Evolutionary conservation across 30 jellyfish, hydroid and myxozoan species (phyloP), one percentile per base, ranked within the genome.

Genomic region (Cassiopea xamachana): DNA sequence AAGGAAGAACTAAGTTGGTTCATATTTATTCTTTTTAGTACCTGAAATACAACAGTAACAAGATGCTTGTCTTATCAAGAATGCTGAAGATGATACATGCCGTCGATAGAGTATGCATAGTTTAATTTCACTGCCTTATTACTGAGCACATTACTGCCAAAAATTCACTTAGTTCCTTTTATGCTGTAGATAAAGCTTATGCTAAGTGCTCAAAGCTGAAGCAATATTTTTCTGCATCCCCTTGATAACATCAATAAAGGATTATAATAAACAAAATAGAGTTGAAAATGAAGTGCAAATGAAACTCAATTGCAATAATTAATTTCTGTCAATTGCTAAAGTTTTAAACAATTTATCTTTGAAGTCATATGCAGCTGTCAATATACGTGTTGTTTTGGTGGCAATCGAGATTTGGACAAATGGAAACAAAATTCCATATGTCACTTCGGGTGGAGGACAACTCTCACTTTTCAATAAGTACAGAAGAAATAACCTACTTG

Each of bases 351-450:
- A 50, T 39, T 27, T 87, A 2, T 13, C 46, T 15, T 80, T 74
- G 73, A 68, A 94, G 98, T 90, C 94, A 15, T 94, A 94, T 76
- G 87, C 93, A 19, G 98, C 96, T 15, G 92, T 94, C 80, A 91
- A 91, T 49, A 79, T 94, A 17, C 98, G 98, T 2, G 44, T 94
- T 55, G 97, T 94, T 12, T 82, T 94, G 60, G 97, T 87, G 1
- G 97, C 96, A 16, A 44, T 94, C 1, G 97, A 94, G 60, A 83
- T 94, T 17, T 94, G 95, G 93, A 94, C 94, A 48, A 75, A 84
- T 49, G 74, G 75, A 0, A 69, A 87, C 79, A 87, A 76, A 48
- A 60, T 78, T 10, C 75, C 87, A 8, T 78, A 78, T 27, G 60
- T 7, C 15, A 39, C 46, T 1, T 43, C 48, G 2, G 87, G 87